phyloP scores from a whole-genome alignment of 1,140 invertebrate genomes.

The Trichoplusia ni region DNA sequence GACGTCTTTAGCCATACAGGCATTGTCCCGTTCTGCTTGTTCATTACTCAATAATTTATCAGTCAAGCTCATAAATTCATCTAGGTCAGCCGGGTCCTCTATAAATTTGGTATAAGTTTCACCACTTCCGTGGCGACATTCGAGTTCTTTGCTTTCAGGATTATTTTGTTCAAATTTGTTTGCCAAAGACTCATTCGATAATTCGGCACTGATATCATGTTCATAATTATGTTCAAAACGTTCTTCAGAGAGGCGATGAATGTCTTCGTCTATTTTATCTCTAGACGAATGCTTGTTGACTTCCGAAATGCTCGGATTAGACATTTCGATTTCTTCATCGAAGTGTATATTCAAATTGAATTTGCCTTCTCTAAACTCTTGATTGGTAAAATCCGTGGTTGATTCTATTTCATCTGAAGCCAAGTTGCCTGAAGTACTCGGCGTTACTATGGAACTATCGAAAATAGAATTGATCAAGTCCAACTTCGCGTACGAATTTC shows the following conservation, averaged over 20 bases:
- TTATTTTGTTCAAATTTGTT: slow-evolving; percentile 40
- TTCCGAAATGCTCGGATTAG: not conserved
- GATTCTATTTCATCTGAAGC: slow-evolving; percentile 17
- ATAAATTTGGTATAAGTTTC: slow-evolving; percentile 76
- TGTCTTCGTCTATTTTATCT: slow-evolving; percentile 13
- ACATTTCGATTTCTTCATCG: not conserved
- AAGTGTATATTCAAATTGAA: not conserved
- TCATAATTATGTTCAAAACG: slow-evolving; percentile 59
- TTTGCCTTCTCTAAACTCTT: not conserved
- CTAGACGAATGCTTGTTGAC: not conserved
- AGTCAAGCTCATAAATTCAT: slow-evolving; percentile 73
- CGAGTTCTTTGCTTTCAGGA: slow-evolving; percentile 37
- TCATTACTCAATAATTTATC: slow-evolving; percentile 60
- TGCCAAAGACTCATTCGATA: slow-evolving; percentile 53
- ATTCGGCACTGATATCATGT: slow-evolving; percentile 58
- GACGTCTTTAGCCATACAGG: slow-evolving; percentile 47
- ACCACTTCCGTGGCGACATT: slow-evolving; percentile 66
- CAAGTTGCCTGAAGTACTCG: slow-evolving; percentile 26
- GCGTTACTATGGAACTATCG: not conserved
- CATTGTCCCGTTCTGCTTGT: not conserved
- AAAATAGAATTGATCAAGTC: slow-evolving; percentile 4
- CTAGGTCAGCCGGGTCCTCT: slow-evolving; percentile 64
- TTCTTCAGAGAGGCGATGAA: slow-evolving; percentile 48
- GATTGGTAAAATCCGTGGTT: not conserved
- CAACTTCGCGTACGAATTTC: slow-evolving; percentile 31